Evolutionary conservation across 2,797 vertebrate species (phyloP).

Genomic region (Nannoperca australis): DNA sequence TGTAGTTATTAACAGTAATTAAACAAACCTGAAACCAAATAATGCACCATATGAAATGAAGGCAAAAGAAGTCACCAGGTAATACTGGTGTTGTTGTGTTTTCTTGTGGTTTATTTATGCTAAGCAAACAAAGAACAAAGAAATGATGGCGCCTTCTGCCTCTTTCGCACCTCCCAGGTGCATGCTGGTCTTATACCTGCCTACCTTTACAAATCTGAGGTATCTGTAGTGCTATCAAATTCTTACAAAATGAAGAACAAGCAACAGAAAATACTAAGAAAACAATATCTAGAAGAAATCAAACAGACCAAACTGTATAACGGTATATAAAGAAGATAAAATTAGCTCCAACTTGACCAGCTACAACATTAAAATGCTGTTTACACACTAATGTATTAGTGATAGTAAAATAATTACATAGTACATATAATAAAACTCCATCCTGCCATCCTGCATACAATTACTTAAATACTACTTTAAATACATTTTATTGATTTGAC

Average conservation of each 20-base stretch:
- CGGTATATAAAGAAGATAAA: background rate
- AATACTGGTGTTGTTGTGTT: constrained; percentile 18
- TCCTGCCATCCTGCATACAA: background rate
- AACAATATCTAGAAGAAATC: background rate
- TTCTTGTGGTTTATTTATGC: constrained; percentile 4
- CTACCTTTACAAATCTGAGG: background rate
- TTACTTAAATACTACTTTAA: background rate
- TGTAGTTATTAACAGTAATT: background rate
- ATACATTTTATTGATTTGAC: background rate
- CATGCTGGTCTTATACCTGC: background rate
- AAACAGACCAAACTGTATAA: background rate
- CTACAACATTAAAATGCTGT: background rate
- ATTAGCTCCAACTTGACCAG: background rate
- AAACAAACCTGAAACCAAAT: background rate
- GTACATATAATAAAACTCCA: background rate
- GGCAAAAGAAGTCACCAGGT: background rate
- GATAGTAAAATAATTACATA: background rate
- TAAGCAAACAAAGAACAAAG: constrained; percentile 21
- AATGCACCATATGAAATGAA: background rate
- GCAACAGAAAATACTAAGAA: background rate
- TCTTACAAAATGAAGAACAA: background rate
- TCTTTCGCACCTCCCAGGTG: background rate
- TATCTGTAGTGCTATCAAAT: background rate
- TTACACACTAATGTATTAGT: background rate
- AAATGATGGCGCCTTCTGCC: constrained; percentile 1